Conservation (phyloP, 1,140 invertebrate species). For the Caerostris extrusa region DNA sequence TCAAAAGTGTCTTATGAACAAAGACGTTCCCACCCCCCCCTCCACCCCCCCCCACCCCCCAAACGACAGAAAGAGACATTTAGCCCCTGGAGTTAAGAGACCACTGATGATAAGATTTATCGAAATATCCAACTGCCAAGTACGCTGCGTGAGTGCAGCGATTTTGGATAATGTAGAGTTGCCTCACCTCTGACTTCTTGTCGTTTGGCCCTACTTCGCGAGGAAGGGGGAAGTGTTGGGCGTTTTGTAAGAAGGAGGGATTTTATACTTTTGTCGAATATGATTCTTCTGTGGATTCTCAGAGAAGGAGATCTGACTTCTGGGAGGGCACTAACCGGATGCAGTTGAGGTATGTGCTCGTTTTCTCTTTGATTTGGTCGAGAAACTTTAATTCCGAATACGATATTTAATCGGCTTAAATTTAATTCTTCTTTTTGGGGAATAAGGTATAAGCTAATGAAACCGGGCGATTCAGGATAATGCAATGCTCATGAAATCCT, state of each 20-base stretch:
- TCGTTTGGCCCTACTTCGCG: neutral
- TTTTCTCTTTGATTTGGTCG: too few species aligned
- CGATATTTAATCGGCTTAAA: too few species aligned
- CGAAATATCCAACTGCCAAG: neutral
- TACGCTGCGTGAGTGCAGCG: neutral
- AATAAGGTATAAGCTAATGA: too few species aligned
- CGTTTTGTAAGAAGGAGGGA: neutral
- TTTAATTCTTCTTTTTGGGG: too few species aligned
- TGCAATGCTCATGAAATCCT: too few species aligned
- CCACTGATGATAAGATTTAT: neutral
- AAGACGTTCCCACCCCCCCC: neutral
- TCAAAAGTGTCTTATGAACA: neutral
- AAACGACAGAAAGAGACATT: neutral
- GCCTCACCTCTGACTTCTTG: neutral
- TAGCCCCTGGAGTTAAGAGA: neutral
- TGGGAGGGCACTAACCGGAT: too few species aligned
- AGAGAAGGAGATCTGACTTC: too few species aligned
- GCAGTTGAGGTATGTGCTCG: too few species aligned
- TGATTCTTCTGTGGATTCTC: neutral
- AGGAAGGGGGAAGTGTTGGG: neutral
- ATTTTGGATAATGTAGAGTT: neutral
- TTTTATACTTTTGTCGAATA: neutral
- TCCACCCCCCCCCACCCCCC: neutral
- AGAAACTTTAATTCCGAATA: too few species aligned
- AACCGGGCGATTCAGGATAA: too few species aligned